Conservation (phyloP, 2,797 vertebrate species). For the Notamacropus eugenii region DNA sequence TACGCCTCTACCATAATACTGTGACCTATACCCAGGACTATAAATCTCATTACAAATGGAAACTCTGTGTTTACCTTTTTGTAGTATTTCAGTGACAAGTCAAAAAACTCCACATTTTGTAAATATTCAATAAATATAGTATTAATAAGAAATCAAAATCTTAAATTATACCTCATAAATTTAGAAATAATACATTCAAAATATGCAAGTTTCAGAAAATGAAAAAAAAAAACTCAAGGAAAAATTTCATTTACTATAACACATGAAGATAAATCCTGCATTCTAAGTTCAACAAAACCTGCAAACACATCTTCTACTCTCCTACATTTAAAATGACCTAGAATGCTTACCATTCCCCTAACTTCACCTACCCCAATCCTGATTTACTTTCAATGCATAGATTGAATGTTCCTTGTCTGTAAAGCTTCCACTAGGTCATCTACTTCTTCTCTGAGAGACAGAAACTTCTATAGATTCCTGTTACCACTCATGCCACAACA, state of each 20-base stretch:
- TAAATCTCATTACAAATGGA: background rate
- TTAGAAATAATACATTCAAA: background rate
- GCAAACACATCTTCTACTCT: background rate
- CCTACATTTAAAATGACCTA: background rate
- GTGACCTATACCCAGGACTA: background rate
- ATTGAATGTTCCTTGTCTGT: background rate
- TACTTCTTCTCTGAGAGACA: background rate
- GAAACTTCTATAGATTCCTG: too few relatives aligned
- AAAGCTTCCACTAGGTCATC: background rate
- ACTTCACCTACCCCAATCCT: background rate
- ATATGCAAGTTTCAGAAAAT: background rate
- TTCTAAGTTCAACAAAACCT: background rate
- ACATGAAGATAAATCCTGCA: background rate
- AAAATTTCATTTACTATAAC: background rate
- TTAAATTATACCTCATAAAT: background rate
- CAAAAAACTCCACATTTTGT: background rate
- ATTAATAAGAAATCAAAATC: background rate
- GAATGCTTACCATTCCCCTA: background rate
- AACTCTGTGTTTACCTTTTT: background rate
- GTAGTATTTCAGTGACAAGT: background rate
- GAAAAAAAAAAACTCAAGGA: background rate
- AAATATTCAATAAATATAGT: background rate
- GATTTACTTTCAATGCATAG: background rate
- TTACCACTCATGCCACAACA: background rate
- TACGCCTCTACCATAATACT: too few relatives aligned